Evolutionary conservation across 2,888 invertebrate species (phyloP), one percentile per base, ranked within the genome.

Genomic region (Ectobius pallidus): DNA sequence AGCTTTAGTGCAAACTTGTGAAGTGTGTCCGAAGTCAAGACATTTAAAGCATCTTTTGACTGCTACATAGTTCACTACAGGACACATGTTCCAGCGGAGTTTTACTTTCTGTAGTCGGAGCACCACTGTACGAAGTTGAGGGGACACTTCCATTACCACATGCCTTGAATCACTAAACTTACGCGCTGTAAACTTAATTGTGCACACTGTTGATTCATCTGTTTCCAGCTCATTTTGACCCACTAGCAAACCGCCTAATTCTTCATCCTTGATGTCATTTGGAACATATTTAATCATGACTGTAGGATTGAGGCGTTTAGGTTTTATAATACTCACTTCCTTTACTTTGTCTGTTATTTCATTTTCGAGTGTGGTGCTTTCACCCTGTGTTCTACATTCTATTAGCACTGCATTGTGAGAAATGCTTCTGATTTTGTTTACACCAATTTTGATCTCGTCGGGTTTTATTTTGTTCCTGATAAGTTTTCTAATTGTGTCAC

Each of bases 281-380:
- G 49, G 49, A 49, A 49, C 49, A 16, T 49, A 6, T 49, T 49
- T 49, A 16, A 49, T 49, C n/a, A 49, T 49, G 7, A 49, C n/a
- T 49, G 49, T 49, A 16, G 49, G 49, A 49, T 49, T 49, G 49
- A 49, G 49, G 4, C 49, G 49, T 49, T 49, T 49, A 11, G 49
- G 42, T 14, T 42, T 42, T 42, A 14, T 42, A 42, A 42, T 42
- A 42, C 7, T 42, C 42, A 42, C 42, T 42, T 42, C 42, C 42
- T 42, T 42, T 49, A 49, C 49, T 49, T 49, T 49, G 49, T n/a
- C n/a, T n/a, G n/a, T 49, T 49, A 49, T 49, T 49, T 49, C 49
- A 49, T 49, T 49, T 49, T 49, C 49, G 7, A 49, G 49, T 14
- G 42, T 42, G 42, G 42, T 42, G 42, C 42, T 42, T 42, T 42